Conservation (phyloP, 2,797 vertebrate species). For the Clarias fuscus region DNA sequence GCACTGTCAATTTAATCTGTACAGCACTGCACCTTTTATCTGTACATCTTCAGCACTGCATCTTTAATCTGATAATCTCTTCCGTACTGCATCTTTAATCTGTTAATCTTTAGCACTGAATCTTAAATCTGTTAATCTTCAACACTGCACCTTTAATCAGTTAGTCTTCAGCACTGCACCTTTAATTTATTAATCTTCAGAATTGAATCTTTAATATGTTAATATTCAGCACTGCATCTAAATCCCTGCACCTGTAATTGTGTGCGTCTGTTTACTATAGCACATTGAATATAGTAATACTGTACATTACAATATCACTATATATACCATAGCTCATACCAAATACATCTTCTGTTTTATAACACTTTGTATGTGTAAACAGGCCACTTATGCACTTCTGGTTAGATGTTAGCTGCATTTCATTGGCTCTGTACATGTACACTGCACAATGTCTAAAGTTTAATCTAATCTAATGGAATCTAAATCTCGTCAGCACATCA, state of each 20-base stretch:
- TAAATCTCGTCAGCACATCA: background rate
- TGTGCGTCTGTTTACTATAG: background rate
- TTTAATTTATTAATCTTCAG: background rate
- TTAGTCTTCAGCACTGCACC: background rate
- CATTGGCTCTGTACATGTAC: no score
- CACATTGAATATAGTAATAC: no score
- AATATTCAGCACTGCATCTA: background rate
- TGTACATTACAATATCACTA: no score
- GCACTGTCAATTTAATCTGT: background rate
- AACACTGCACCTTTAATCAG: background rate
- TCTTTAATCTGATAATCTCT: background rate
- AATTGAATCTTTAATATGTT: no score
- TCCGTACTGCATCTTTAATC: background rate
- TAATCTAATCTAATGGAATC: background rate
- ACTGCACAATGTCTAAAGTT: background rate
- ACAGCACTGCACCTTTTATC: background rate
- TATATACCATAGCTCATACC: no score
- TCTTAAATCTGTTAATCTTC: background rate
- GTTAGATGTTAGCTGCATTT: no score
- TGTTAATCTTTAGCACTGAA: background rate
- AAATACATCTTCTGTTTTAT: no score
- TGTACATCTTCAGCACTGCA: background rate
- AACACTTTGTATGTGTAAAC: no score
- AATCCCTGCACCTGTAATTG: background rate
- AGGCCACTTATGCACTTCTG: no score